These are phyloP conservation scores for Dynastes maya DNA, from an alignment of 2,888 invertebrate species.

Conservation along the genomic window DNA sequence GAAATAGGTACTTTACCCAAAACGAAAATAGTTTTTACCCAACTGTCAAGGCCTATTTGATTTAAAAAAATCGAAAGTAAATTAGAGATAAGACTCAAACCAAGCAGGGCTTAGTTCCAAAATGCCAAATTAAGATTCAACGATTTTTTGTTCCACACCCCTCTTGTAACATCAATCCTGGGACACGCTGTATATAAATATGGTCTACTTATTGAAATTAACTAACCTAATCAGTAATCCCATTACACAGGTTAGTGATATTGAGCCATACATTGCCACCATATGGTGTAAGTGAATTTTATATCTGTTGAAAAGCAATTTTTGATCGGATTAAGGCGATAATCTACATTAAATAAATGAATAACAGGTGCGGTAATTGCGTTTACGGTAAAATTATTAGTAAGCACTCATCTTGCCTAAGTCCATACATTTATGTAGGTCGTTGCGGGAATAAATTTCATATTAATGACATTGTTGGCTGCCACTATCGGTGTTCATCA, in stretches of 20 bases:
- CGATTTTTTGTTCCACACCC: too few relatives aligned
- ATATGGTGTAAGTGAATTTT: constrained; percentile 53
- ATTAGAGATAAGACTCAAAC: too few relatives aligned
- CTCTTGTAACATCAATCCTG: too few relatives aligned
- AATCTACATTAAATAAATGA: constrained; percentile 58
- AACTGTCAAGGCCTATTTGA: too few relatives aligned
- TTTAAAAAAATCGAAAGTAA: too few relatives aligned
- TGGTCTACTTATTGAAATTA: constrained; percentile 1
- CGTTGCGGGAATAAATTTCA: constrained; percentile 38
- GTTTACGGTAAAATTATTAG: constrained; percentile 47
- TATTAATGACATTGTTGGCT: constrained; percentile 42
- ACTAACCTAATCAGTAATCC: constrained; percentile 5
- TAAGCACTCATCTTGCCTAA: constrained; percentile 35
- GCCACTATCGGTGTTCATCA: constrained; percentile 36
- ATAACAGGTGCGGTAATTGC: constrained; percentile 50
- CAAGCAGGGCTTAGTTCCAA: too few relatives aligned
- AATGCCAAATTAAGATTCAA: too few relatives aligned
- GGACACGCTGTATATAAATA: too few relatives aligned
- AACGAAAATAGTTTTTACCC: too few relatives aligned
- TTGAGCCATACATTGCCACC: constrained; percentile 35
- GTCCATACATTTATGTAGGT: constrained; percentile 43
- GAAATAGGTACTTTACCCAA: too few relatives aligned
- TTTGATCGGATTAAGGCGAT: constrained; percentile 57
- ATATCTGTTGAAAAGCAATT: constrained; percentile 57
- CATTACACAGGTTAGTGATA: background rate